Evolutionary conservation across 2,888 invertebrate species (phyloP), one percentile per base, ranked within the genome.

Genomic region (Watsonalla binaria): DNA sequence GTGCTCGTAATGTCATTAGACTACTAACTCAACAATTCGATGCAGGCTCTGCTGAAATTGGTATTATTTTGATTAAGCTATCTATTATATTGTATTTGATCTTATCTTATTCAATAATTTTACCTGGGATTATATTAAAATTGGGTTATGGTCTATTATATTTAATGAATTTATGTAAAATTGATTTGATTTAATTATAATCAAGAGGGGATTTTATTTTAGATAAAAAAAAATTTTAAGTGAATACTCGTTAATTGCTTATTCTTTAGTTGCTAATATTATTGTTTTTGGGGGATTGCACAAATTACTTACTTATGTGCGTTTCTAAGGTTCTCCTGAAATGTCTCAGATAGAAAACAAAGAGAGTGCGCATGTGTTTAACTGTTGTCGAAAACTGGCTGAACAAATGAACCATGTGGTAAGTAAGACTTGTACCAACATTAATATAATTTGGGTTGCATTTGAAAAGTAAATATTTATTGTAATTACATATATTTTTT

Each of bases 21-120:
- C 80, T 78, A 58, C 66, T 86, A 6, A 68, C 69, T 0, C 68
- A 75, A 46, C 72, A 73, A 51, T 67, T 82, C 52, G 70, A 73
- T 14, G 62, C 56, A 47, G 75, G 76, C 9, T 53, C 58, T 46
- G 78, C 76, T 34, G 61, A 66, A 35, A 63, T 77, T 54, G 83
- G 86, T 86, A 73, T 72, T 64, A 53, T 46, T 47, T 47, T 51
- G 6, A 52, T 54, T 42, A 15, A 5, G 33, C 13, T 47, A 14
- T 46, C 0, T 37, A 5, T 48, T 45, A 11, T 37, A 9, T 47
- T 15, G 15, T 53, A 50, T 49, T 53, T 34, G 58, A 56, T 24
- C 24, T 24, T 24, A 24, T 24, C 24, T 24, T 24, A 24, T 24
- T 24, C 24, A 24, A 24, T 24, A 24, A 24, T 24, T 24, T 24